Conservation (phyloP, 2,797 vertebrate species). For the Cossypha dichroa region DNA sequence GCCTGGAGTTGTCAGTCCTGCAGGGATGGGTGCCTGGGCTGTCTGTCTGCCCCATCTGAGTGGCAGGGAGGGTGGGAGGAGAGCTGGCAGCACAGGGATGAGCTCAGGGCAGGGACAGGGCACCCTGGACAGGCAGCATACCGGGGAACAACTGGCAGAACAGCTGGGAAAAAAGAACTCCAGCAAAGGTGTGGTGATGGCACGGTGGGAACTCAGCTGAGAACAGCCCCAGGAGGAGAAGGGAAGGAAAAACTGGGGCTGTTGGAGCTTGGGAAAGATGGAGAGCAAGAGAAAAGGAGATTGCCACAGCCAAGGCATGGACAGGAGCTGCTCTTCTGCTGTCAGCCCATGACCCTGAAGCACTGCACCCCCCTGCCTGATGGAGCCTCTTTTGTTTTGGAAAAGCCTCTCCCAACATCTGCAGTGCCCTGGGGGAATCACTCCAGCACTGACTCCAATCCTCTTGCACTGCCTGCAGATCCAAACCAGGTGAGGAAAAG, state of each 20-base stretch:
- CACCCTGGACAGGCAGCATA: neutral
- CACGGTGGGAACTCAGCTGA: neutral
- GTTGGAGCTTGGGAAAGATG: neutral
- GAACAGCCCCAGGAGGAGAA: neutral
- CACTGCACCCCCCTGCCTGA: neutral
- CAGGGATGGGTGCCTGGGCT: neutral
- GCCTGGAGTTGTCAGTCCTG: neutral
- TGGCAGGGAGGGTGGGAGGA: neutral
- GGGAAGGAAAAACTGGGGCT: neutral
- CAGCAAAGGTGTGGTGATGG: neutral
- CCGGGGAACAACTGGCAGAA: neutral
- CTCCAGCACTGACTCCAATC: neutral
- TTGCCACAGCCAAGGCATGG: neutral
- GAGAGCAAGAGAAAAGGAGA: neutral
- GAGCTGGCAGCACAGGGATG: neutral
- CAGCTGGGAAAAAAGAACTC: fast-evolving
- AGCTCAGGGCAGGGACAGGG: neutral
- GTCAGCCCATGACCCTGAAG: neutral
- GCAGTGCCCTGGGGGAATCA: neutral
- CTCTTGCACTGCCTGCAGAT: neutral
- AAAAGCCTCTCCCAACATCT: neutral
- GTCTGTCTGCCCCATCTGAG: neutral
- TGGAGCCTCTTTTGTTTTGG: neutral
- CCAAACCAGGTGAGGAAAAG: neutral
- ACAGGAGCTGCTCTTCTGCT: neutral